These are phyloP conservation scores for Volucella inflata DNA, from an alignment of 2,888 invertebrate species.

Conservation along the genomic window DNA sequence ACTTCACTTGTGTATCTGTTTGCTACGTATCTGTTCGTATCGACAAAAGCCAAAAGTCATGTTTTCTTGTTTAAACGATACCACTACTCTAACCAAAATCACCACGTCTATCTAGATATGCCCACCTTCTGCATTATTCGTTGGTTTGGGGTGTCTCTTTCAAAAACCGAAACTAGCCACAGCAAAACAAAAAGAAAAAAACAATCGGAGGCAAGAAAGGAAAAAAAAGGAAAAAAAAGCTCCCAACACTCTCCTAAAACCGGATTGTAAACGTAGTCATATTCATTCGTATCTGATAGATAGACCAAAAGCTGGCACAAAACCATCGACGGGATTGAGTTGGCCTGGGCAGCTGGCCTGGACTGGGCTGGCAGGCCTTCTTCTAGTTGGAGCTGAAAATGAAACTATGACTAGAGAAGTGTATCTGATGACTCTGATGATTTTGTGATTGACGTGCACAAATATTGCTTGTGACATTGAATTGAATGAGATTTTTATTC, in stretches of 20 bases:
- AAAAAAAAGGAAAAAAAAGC: not conserved
- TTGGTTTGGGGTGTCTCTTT: not conserved
- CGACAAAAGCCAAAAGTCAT: conserved; percentile 68
- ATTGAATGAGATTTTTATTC: conserved; percentile 75
- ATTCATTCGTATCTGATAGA: conserved; percentile 30
- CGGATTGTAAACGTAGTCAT: conserved; percentile 1
- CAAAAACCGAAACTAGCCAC: conserved; percentile 21
- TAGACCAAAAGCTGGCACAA: conserved; percentile 6
- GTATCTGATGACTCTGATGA: conserved; percentile 68
- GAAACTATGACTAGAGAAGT: conserved; percentile 6
- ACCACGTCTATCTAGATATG: not conserved
- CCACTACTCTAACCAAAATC: conserved; percentile 12
- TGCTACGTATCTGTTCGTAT: conserved; percentile 35
- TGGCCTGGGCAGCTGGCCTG: not conserved
- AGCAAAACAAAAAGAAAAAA: conserved; percentile 31
- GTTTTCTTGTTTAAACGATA: conserved; percentile 49
- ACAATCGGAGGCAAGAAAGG: not conserved
- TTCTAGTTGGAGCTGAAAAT: not conserved
- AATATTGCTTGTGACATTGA: conserved; percentile 74
- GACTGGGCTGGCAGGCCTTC: not conserved
- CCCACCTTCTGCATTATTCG: conserved; percentile 36
- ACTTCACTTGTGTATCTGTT: conserved; percentile 42
- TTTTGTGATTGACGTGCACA: conserved; percentile 74
- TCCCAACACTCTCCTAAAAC: conserved; percentile 30
- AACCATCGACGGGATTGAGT: conserved; percentile 1